These are phyloP conservation scores for Melospiza melodia DNA, from an alignment of 2,113 vertebrate genomes.

Conservation along the genomic window DNA sequence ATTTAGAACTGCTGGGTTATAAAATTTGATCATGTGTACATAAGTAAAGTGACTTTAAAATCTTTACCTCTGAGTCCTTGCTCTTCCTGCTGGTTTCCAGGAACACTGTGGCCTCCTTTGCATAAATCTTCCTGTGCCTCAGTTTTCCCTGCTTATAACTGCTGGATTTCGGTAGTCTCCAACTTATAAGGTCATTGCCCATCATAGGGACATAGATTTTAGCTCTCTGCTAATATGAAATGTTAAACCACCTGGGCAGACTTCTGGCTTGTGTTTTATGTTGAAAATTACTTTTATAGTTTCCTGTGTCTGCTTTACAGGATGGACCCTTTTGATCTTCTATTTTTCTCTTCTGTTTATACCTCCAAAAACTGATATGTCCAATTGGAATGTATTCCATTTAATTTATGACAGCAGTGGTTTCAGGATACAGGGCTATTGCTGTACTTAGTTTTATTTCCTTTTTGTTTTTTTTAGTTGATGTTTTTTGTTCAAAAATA, in stretches of 20 bases:
- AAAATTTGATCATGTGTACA: not conserved
- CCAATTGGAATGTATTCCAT: not conserved
- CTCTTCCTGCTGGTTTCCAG: not conserved
- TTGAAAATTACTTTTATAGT: not conserved
- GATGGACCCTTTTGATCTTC: not conserved
- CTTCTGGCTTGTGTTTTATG: not conserved
- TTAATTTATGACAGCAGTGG: not conserved
- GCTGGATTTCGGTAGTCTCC: not conserved
- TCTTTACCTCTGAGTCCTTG: not conserved
- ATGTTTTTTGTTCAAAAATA: not conserved
- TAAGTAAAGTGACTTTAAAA: not conserved
- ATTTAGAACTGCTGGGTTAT: not conserved
- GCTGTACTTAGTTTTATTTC: rapidly evolving
- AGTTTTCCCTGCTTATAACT: not conserved
- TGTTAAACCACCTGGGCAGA: not conserved
- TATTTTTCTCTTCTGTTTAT: not conserved
- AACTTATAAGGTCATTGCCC: not conserved
- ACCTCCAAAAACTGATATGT: not conserved
- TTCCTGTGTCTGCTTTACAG: not conserved
- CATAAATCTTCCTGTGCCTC: not conserved
- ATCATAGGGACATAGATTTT: not conserved
- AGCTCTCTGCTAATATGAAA: not conserved
- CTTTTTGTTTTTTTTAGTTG: not conserved
- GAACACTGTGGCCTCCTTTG: not conserved
- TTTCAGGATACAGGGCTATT: not conserved